Evolutionary conservation across 2,888 invertebrate species (phyloP).

Genomic region (Halocaridina rubra): DNA sequence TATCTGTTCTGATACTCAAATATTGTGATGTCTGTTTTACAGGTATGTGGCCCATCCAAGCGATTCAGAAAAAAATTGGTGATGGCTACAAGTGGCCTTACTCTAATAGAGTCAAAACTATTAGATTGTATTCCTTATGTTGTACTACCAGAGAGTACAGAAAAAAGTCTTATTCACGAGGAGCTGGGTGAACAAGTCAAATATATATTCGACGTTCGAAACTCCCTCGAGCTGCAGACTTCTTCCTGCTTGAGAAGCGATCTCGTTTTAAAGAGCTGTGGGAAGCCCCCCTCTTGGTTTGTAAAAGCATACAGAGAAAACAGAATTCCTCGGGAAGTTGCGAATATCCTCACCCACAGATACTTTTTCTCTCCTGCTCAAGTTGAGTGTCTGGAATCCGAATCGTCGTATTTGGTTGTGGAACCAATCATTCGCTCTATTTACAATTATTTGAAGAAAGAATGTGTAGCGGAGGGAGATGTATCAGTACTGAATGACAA

Average conservation of each 20-base stretch:
- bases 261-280: constrained; percentile 21
- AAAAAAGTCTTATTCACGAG: no score
- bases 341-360: constrained; percentile 44
- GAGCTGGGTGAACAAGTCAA: no score
- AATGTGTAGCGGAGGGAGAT: neutral
- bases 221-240: no score
- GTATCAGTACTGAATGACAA: no score
- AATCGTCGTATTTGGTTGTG: constrained; percentile 13
- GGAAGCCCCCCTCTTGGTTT: constrained; percentile 41
- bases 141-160: no score
- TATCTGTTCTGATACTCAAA: no score
- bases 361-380: constrained; percentile 55
- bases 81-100: no score
- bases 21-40: no score
- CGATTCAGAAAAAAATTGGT: no score
- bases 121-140: neutral
- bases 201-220: no score
- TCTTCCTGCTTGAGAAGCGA: neutral
- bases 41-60: no score
- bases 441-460: constrained; percentile 25
- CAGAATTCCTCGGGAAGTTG: constrained; percentile 38
- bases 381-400: constrained; percentile 11
- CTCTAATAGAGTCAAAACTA: no score
- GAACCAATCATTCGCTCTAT: constrained; percentile 27
- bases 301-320: constrained; percentile 30